Conservation (phyloP, 1,140 invertebrate species). For the Zaprionus taronus region DNA sequence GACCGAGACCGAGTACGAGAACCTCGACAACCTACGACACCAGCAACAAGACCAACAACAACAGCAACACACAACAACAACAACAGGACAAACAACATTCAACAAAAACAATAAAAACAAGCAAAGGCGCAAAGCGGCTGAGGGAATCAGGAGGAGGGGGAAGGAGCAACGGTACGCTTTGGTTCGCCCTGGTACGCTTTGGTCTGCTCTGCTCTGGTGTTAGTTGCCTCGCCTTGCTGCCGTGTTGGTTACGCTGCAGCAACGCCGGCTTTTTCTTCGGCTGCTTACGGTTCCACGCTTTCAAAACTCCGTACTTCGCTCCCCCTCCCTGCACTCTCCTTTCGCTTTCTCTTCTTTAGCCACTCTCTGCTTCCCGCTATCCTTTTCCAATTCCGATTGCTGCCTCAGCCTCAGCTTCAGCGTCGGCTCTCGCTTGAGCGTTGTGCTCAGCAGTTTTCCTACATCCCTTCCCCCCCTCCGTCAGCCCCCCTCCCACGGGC, state of each 20-base stretch:
- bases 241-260: slow-evolving; percentile 31
- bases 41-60: slow-evolving; percentile 40
- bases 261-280: slow-evolving; percentile 46
- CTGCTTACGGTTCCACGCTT: slow-evolving; percentile 54
- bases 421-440: slow-evolving; percentile 37
- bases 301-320: slow-evolving; percentile 18
- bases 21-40: slow-evolving; percentile 52
- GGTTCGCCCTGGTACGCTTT: background rate
- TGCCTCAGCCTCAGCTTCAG: slow-evolving; percentile 22
- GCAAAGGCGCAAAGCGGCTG: slow-evolving; percentile 6
- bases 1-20: slow-evolving; percentile 19
- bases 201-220: slow-evolving; percentile 12
- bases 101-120: slow-evolving; percentile 49
- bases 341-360: background rate
- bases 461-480: slow-evolving; percentile 28
- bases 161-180: slow-evolving; percentile 4
- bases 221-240: slow-evolving; percentile 2
- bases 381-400: slow-evolving; percentile 12
- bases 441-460: slow-evolving; percentile 76
- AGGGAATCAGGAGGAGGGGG: background rate
- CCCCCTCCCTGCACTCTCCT: slow-evolving; percentile 6
- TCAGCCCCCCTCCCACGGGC: slow-evolving; percentile 37
- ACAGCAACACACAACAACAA: slow-evolving; percentile 33
- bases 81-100: slow-evolving; percentile 33
- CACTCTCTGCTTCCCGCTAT: background rate